Conservation (phyloP, 2,888 invertebrate species). For the Trichopria drosophilae region DNA sequence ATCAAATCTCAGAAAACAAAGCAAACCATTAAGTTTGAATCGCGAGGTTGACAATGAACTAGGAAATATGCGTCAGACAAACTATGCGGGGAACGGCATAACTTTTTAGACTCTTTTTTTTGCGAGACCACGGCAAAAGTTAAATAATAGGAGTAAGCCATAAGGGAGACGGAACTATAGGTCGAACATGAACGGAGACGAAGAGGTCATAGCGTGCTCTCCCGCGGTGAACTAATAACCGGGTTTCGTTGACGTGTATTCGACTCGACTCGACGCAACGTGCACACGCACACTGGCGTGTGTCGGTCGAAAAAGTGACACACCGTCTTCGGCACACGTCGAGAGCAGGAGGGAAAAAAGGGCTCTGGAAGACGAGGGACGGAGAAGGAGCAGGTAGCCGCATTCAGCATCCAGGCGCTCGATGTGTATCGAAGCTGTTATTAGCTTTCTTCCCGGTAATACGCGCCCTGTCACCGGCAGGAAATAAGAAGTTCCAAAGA, state of each 20-base stretch:
- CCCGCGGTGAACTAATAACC: slow-evolving; percentile 56
- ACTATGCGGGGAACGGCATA: no score
- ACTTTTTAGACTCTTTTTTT: no score
- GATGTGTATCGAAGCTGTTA: slow-evolving; percentile 45
- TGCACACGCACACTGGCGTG: slow-evolving; percentile 12
- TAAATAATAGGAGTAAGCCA: no score
- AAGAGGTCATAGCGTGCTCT: slow-evolving; percentile 36
- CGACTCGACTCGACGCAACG: slow-evolving; percentile 36
- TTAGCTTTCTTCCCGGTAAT: slow-evolving; percentile 55
- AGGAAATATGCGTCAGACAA: no score
- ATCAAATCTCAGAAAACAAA: no score
- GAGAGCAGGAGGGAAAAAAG: no score
- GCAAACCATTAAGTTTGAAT: no score
- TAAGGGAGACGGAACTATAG: no score
- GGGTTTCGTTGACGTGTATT: slow-evolving; percentile 45
- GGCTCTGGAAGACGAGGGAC: no score
- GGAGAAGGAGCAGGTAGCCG: slow-evolving; percentile 23
- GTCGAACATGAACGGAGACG: no score
- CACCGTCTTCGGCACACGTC: slow-evolving; percentile 28
- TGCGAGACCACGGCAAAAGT: no score
- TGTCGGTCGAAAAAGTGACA: slow-evolving; percentile 17
- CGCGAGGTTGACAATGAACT: no score
- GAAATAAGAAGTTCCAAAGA: slow-evolving; percentile 48
- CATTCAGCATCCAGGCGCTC: slow-evolving; percentile 44
- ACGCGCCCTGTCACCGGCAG: slow-evolving; percentile 56